Evolutionary conservation across 2,797 vertebrate genomes (phyloP).

Genomic region (Oreortyx pictus): DNA sequence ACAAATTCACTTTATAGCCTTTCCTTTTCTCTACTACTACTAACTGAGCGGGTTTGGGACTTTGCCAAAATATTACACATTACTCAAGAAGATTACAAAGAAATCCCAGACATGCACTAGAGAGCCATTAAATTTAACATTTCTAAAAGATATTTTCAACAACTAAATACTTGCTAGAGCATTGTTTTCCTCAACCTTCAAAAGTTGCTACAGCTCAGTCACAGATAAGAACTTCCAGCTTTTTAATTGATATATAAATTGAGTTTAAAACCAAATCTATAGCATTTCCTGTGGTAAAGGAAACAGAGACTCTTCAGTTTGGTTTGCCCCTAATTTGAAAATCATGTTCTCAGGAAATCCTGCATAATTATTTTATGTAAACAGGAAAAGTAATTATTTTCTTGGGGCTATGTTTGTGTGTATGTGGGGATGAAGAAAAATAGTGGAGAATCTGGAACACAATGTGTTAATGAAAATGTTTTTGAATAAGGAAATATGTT

Average conservation of each 20-base stretch:
- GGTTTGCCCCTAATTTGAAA: conserved; percentile 76
- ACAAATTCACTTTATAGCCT: conserved; percentile 68
- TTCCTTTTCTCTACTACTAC: conserved; percentile 64
- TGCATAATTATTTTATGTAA: conserved; percentile 73
- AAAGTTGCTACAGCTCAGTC: conserved; percentile 51
- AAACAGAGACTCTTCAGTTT: conserved; percentile 72
- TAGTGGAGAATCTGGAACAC: conserved; percentile 19
- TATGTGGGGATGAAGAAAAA: neutral
- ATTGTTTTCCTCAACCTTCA: conserved; percentile 49
- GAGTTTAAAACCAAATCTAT: conserved; percentile 63
- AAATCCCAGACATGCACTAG: conserved; percentile 71
- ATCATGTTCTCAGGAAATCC: conserved; percentile 75
- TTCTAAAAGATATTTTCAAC: conserved; percentile 76
- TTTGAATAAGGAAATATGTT: conserved; percentile 13
- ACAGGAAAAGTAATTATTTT: conserved; percentile 78
- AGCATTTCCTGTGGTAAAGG: conserved; percentile 72
- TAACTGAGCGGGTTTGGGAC: conserved; percentile 57
- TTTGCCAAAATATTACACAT: conserved; percentile 73
- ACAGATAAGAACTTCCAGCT: conserved; percentile 62
- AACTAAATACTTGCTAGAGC: conserved; percentile 53
- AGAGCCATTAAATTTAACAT: conserved; percentile 70
- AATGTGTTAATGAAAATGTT: neutral
- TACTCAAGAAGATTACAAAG: conserved; percentile 74
- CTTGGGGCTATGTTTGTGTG: conserved; percentile 35
- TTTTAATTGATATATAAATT: conserved; percentile 71